Percentiles rank a stretch among this genome's conserved stretches.
These are phyloP conservation scores for Netelia fuscicornis DNA, from an alignment of 2,888 invertebrate genomes.

Conservation along the genomic window DNA sequence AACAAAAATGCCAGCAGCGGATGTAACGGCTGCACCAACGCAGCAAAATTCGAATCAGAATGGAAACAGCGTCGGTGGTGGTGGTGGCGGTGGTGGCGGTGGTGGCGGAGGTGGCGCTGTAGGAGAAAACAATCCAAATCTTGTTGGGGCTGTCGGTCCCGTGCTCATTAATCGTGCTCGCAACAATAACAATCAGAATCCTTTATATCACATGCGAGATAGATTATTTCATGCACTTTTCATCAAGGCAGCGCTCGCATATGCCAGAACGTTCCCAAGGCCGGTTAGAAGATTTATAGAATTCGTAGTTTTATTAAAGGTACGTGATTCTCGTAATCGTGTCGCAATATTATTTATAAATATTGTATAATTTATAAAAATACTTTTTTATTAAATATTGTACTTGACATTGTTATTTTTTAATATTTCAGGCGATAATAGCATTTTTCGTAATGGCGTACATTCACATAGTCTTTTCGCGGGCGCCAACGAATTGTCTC, in stretches of 20 bases:
- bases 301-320: slow-evolving; percentile 92
- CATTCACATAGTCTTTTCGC: slow-evolving; percentile 97
- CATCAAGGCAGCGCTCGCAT: slow-evolving; percentile 95
- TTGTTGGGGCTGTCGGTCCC: slow-evolving; percentile 70
- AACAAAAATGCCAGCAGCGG: slow-evolving; percentile 77
- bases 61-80: slow-evolving; percentile 61
- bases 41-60: slow-evolving; percentile 77
- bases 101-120: slow-evolving; percentile 37
- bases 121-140: slow-evolving; percentile 73
- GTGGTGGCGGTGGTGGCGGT: slow-evolving; percentile 25
- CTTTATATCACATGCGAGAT: slow-evolving; percentile 94
- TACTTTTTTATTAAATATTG: neutral
- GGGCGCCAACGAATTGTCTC: slow-evolving; percentile 96
- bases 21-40: slow-evolving; percentile 74
- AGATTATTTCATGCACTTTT: slow-evolving; percentile 97
- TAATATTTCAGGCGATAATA: slow-evolving; percentile 88
- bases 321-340: slow-evolving; percentile 76
- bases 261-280: slow-evolving; percentile 95
- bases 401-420: slow-evolving; percentile 72
- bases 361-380: neutral
- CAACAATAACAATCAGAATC: slow-evolving; percentile 88
- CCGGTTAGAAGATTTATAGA: slow-evolving; percentile 93
- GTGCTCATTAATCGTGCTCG: slow-evolving; percentile 78
- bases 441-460: slow-evolving; percentile 97
- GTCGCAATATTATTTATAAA: neutral